Base-by-base conservation (phyloP, 2,888 invertebrate species). In the Ophion costatus region DNA sequence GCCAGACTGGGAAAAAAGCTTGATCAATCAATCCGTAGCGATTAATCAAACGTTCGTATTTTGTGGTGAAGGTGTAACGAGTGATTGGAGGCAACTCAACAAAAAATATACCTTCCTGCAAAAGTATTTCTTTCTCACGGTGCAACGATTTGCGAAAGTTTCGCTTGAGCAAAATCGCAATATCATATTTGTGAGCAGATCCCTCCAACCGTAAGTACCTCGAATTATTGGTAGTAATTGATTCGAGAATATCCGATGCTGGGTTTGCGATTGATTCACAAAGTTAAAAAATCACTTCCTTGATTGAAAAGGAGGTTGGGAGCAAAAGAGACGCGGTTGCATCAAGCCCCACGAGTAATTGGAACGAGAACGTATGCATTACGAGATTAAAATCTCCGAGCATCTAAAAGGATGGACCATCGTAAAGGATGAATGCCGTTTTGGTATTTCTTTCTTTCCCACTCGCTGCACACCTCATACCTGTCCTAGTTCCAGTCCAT, bases 241-340 rank as follows among this genome's bases (percentile, higher is more conserved):
- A 61, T n/a, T 29, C 75, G 82, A 78, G 85, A 80, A 78, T 61
- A 82, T 64, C 83, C 80, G 82, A 59, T 85, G 85, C 85, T 77
- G 83, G 83, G 80, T 80, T 80, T 80, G 80, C 77, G 64, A 77
- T 59, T 66, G 14, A 29, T 61, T 70, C 45, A 51, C 14, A 24
- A 74, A 45, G 42, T 78, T 78, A 29, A 11, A 33, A 63, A 74
- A 64, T 78, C 57, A 76, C 51, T 76, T 75, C 24, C 24, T 29
- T 56, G 57, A 61, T 67, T 73, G 33, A 64, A 69, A 33, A 42
- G 22, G 11, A 57, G n/a, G 14, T 29, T 42, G 20, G 20, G 61
- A 69, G 29, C 24, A 11, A 51, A 51, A 22, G 22, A 24, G 20
- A 78, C 61, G 61, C 42, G 5, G 20, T 24, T 24, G 5, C 3